Evolutionary conservation across 2,797 vertebrate genomes (phyloP).

Genomic region (Aulostomus chinensis): DNA sequence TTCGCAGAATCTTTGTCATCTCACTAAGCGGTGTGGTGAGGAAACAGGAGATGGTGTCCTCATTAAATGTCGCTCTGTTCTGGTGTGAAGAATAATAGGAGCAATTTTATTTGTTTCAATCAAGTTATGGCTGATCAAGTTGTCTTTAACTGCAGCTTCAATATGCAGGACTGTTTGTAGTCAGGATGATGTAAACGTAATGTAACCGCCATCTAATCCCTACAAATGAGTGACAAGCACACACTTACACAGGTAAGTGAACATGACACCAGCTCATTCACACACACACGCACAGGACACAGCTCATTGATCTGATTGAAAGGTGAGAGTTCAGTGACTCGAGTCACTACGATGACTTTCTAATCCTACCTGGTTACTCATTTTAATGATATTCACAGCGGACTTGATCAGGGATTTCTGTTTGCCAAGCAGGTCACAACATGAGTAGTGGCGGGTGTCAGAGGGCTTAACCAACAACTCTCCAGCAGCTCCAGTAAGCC

Average conservation of each 20-base stretch:
- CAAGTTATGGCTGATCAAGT: too few relatives aligned
- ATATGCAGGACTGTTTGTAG: too few relatives aligned
- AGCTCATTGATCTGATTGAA: slow-evolving; percentile 23
- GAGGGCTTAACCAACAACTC: slow-evolving; percentile 56
- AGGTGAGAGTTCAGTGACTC: slow-evolving; percentile 40
- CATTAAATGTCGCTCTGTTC: too few relatives aligned
- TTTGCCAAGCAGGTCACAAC: slow-evolving; percentile 59
- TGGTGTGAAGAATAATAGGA: too few relatives aligned
- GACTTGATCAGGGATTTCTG: slow-evolving; percentile 19
- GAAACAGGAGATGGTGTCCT: too few relatives aligned
- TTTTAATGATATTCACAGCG: slow-evolving; percentile 38
- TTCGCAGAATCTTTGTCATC: too few relatives aligned
- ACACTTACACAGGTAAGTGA: slow-evolving; percentile 12
- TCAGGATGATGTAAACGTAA: too few relatives aligned
- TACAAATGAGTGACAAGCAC: slow-evolving; percentile 1
- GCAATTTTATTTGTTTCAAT: too few relatives aligned
- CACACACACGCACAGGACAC: slow-evolving; percentile 20
- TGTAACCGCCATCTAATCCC: too few relatives aligned
- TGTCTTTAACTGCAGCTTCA: too few relatives aligned
- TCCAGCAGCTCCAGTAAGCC: slow-evolving; percentile 50
- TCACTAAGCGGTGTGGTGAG: too few relatives aligned
- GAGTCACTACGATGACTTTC: slow-evolving; percentile 30
- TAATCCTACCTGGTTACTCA: slow-evolving; percentile 51
- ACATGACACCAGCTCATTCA: slow-evolving; percentile 26
- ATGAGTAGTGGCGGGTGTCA: slow-evolving; percentile 35